Evolutionary conservation across 2,888 invertebrate genomes (phyloP), one percentile per base, ranked within the genome.

Genomic region (Norana najaformis): DNA sequence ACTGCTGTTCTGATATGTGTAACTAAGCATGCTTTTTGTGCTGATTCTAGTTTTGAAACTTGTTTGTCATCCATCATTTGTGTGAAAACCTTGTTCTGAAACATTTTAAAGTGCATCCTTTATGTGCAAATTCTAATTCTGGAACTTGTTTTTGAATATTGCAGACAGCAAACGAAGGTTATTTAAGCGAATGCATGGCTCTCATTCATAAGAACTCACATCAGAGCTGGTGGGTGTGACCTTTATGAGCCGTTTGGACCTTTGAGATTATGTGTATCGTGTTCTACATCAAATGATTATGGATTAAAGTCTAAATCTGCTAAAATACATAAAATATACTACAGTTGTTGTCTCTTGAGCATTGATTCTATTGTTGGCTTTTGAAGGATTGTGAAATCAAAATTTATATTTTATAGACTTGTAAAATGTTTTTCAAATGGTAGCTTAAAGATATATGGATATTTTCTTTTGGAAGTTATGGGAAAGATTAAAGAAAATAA

Each of bases 401-500:
- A 14, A 53, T 69, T n/a, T 69, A n/a, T n/a, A 69, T 69, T 69
- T 69, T 69, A 2, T 30, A 8, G n/a, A 23, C 30, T n/a, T 69
- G 69, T 69, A 69, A 69, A 69, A n/a, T 69, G n/a, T n/a, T 8
- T 69, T 18, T 69, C 6, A 69, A n/a, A 69, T n/a, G 69, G 69
- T n/a, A 69, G n/a, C 69, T n/a, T 69, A n/a, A 69, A 69, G 69
- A 69, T 69, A n/a, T 69, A n/a, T n/a, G n/a, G 69, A 69, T 69
- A 30, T 69, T 69, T n/a, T 69, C 69, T n/a, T 69, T 69, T 69
- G 30, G 23, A 53, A 53, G 4, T 53, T 30, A 53, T 23, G 53
- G 4, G 69, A 69, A 23, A 47, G 4, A 23, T 20, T 47, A 16
- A n/a, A 69, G n/a, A n/a, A n/a, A n/a, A n/a, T n/a, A n/a, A 23